These are phyloP conservation scores for Platyura marginata DNA, from an alignment of 1,140 invertebrate species.

Conservation along the genomic window DNA sequence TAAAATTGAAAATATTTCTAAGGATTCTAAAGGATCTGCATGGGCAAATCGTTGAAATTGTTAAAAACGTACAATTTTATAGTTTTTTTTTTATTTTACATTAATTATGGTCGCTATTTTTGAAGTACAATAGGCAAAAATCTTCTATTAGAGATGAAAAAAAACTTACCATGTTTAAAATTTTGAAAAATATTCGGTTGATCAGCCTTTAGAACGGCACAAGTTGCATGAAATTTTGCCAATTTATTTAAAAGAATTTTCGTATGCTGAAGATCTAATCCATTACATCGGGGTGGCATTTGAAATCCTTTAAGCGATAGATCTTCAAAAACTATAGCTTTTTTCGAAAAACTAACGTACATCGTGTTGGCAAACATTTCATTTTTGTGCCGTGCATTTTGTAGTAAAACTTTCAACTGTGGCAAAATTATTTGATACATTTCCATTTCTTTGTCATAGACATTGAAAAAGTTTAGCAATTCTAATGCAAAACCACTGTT, in stretches of 20 bases:
- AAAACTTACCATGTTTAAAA: neutral
- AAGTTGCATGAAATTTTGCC: constrained; percentile 29
- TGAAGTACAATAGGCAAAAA: no score
- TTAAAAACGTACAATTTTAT: no score
- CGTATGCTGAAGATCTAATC: constrained; percentile 30
- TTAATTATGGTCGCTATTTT: no score
- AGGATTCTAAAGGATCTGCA: no score
- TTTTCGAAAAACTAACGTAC: constrained; percentile 13
- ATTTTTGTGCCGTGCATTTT: constrained; percentile 13
- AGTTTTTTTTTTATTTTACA: no score
- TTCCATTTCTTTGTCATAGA: constrained; percentile 20
- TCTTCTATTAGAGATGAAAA: no score
- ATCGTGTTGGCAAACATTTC: constrained; percentile 18
- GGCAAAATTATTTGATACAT: constrained; percentile 21
- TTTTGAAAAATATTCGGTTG: neutral
- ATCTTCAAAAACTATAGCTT: constrained; percentile 19
- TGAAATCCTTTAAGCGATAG: constrained; percentile 12
- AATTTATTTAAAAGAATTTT: constrained; percentile 30
- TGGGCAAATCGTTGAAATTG: no score
- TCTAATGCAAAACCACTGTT: constrained; percentile 13
- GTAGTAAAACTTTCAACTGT: constrained; percentile 13
- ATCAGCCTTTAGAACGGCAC: neutral
- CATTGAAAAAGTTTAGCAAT: constrained; percentile 17
- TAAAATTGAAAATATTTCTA: no score
- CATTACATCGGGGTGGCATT: constrained; percentile 30